phyloP scores from a whole-genome alignment of 2,888 invertebrate species.

The Brachylomia viminalis region DNA sequence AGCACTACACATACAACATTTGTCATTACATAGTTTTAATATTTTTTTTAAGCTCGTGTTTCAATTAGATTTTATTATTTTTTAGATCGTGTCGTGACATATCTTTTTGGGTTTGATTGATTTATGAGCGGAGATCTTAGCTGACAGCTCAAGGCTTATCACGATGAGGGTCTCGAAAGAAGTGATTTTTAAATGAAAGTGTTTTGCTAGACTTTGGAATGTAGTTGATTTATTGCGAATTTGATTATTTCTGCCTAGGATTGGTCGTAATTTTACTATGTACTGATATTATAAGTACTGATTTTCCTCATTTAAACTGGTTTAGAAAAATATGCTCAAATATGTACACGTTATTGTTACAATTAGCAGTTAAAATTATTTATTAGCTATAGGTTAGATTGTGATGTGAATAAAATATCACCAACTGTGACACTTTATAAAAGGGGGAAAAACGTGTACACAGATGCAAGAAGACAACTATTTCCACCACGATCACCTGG shows the following conservation, averaged over 20 bases:
- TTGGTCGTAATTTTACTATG: background rate
- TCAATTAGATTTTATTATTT: background rate
- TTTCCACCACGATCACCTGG: background rate
- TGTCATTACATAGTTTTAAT: background rate
- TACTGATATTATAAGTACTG: background rate
- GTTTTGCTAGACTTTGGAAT: conserved; percentile 3
- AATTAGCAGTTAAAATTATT: background rate
- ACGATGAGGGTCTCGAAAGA: conserved; percentile 30
- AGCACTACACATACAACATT: background rate
- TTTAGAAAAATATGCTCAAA: background rate
- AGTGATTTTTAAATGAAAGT: conserved; percentile 31
- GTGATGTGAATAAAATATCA: background rate
- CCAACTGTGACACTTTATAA: background rate
- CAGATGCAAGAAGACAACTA: background rate
- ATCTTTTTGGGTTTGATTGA: conserved; percentile 20
- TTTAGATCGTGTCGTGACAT: background rate
- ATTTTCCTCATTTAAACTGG: too few relatives aligned
- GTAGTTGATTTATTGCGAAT: background rate
- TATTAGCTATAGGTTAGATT: background rate
- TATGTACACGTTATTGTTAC: background rate
- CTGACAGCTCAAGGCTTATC: conserved; percentile 24
- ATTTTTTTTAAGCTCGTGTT: background rate
- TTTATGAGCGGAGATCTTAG: background rate
- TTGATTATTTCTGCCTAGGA: background rate
- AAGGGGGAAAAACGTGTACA: background rate